Percentiles rank a stretch among this genome's conserved stretches.
Evolutionary conservation across 2,113 vertebrate species (phyloP).

Genomic region (Tragelaphus buxtoni): DNA sequence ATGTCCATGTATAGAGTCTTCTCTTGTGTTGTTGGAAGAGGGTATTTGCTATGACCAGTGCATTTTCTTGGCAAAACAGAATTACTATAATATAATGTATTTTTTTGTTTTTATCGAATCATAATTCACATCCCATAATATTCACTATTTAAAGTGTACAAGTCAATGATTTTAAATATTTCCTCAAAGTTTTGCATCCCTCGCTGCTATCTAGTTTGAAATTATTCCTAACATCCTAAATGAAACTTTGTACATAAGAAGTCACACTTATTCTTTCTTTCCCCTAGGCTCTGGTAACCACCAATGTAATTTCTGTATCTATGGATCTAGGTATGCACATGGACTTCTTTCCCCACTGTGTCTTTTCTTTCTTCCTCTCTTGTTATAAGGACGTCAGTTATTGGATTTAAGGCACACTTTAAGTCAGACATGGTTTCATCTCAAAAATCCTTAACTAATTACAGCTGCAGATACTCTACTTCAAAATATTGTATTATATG

Average conservation of each 20-base stretch:
- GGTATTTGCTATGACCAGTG: too few species aligned
- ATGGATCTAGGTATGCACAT: neutral
- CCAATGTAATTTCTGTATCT: neutral
- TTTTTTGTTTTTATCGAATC: neutral
- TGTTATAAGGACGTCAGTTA: neutral
- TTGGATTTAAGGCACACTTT: neutral
- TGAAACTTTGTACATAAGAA: neutral
- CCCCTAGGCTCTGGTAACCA: neutral
- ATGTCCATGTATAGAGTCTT: too few species aligned
- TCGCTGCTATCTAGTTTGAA: neutral
- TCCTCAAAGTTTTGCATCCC: neutral
- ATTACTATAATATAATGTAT: too few species aligned
- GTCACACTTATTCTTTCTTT: neutral
- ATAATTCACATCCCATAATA: neutral
- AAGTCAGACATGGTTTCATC: neutral
- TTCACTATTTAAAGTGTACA: neutral
- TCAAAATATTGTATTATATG: neutral
- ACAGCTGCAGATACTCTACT: neutral
- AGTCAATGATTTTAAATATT: neutral
- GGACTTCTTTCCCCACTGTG: neutral
- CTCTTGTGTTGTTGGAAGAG: too few species aligned
- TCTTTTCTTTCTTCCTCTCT: neutral
- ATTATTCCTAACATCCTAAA: neutral
- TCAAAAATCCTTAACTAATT: neutral
- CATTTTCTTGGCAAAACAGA: too few species aligned